These are phyloP conservation scores for Apodemia hepburni DNA, from an alignment of 2,888 invertebrate genomes.

Conservation along the genomic window DNA sequence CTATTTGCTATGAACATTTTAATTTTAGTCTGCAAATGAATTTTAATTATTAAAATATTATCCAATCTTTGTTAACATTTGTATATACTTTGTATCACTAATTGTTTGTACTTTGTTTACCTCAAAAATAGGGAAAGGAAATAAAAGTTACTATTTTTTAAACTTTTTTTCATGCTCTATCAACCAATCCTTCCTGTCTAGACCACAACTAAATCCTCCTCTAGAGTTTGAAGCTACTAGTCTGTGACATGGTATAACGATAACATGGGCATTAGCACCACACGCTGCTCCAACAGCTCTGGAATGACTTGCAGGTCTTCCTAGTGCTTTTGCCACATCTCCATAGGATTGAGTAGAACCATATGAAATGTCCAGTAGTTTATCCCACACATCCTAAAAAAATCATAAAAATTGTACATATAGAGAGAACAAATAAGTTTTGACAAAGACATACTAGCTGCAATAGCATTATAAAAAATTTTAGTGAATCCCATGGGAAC, in stretches of 20 bases:
- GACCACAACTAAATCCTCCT: conserved; percentile 74
- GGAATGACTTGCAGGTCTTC: conserved; percentile 54
- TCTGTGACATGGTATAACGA: conserved; percentile 67
- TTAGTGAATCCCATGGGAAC: no score
- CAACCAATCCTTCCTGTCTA: conserved; percentile 77
- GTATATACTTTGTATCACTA: neutral
- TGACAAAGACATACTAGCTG: no score
- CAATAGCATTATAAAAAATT: no score
- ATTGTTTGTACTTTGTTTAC: conserved; percentile 14
- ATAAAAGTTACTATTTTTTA: conserved; percentile 21
- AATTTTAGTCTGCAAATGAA: no score
- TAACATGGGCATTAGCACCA: conserved; percentile 56
- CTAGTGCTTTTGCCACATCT: conserved; percentile 54
- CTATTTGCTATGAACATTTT: no score
- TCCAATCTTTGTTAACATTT: no score
- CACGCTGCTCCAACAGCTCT: conserved; percentile 66
- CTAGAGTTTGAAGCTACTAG: conserved; percentile 52
- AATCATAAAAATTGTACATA: no score
- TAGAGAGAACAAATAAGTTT: no score
- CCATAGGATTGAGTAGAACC: conserved; percentile 61
- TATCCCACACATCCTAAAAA: conserved; percentile 60
- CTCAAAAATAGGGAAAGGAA: neutral
- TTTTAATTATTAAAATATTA: no score
- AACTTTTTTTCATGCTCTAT: conserved; percentile 60
- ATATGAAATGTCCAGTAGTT: conserved; percentile 55